phyloP scores from a whole-genome alignment of 2,113 vertebrate species.

The Pterophyllum scalare region DNA sequence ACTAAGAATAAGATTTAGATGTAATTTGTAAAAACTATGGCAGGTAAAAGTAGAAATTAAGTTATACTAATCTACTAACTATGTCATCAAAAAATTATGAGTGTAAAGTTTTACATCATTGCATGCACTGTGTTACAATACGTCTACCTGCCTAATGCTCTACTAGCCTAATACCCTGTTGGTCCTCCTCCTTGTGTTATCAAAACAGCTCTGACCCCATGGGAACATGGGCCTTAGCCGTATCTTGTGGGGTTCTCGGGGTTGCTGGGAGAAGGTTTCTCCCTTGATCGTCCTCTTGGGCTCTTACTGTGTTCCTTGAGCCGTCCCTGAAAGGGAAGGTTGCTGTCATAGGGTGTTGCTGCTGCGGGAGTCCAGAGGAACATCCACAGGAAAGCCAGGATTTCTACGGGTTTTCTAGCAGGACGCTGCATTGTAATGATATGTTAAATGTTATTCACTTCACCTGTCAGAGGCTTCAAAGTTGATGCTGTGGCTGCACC shows the following conservation, averaged over 20 bases:
- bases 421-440: too few species aligned
- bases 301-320: too few species aligned
- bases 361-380: too few species aligned
- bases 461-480: too few species aligned
- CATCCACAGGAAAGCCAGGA: too few species aligned
- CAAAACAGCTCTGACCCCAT: neutral
- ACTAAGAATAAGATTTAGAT: neutral
- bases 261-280: neutral
- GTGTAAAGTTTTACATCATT: neutral
- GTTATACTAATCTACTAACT: neutral
- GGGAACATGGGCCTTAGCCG: neutral
- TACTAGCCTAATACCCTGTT: neutral
- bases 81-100: neutral
- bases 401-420: too few species aligned
- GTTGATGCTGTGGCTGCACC: too few species aligned
- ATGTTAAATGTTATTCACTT: too few species aligned
- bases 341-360: too few species aligned
- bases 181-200: neutral
- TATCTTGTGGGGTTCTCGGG: neutral
- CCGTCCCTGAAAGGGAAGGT: too few species aligned
- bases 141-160: neutral
- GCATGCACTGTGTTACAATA: neutral
- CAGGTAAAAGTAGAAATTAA: neutral
- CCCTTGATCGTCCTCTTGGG: neutral
- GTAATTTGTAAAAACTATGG: neutral